Evolutionary conservation across 2,797 vertebrate genomes (phyloP).

Genomic region (Chrysolophus pictus): DNA sequence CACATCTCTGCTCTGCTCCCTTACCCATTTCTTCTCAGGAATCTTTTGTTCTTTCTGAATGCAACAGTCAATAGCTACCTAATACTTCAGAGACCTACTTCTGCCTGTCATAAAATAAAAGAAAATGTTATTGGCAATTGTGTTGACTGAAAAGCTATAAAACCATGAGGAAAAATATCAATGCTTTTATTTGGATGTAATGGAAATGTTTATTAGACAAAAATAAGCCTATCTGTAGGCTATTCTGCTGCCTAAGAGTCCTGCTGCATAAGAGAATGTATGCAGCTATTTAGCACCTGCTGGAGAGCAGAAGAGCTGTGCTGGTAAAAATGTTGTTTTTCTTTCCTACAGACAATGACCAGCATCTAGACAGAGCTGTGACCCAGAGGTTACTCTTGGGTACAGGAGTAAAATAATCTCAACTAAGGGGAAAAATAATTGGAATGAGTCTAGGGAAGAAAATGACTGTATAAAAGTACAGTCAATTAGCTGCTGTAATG

Average conservation of each 20-base stretch:
- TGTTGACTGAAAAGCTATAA: background rate
- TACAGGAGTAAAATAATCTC: background rate
- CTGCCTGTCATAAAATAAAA: background rate
- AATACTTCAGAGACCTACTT: background rate
- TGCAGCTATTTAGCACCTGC: background rate
- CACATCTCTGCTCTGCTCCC: background rate
- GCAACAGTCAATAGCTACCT: background rate
- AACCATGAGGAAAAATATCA: background rate
- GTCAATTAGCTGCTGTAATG: constrained; percentile 57
- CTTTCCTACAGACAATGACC: background rate
- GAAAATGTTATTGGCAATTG: background rate
- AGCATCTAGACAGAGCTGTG: background rate
- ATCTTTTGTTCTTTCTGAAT: background rate
- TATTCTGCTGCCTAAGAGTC: background rate
- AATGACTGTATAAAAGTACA: constrained; percentile 2
- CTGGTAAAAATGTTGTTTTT: background rate
- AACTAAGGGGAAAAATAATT: background rate
- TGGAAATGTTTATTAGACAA: background rate
- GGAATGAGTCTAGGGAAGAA: background rate
- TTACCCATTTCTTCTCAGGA: constrained; percentile 1
- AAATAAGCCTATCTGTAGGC: background rate
- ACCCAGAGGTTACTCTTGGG: background rate
- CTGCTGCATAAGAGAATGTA: background rate
- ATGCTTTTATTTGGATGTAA: background rate
- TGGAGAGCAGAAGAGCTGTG: background rate